These are phyloP conservation scores for Azemiops feae DNA, from an alignment of 2,113 vertebrate species.

Conservation along the genomic window DNA sequence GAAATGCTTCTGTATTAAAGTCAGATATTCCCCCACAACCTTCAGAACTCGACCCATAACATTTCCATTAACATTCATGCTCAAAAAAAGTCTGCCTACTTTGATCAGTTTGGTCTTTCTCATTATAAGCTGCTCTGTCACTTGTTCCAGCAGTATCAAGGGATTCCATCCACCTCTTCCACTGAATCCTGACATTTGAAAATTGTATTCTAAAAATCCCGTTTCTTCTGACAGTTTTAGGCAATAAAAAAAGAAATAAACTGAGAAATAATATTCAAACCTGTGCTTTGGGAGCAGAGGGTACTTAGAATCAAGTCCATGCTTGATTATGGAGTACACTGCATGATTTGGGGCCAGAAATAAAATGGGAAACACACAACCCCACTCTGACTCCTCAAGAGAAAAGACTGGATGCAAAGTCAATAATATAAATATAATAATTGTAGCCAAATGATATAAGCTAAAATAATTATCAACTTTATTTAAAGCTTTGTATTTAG, in stretches of 20 bases:
- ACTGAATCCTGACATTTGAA: background rate
- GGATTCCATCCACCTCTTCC: background rate
- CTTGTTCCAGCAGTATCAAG: background rate
- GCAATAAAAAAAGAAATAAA: background rate
- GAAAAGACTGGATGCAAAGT: background rate
- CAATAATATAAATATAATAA: background rate
- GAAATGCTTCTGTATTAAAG: background rate
- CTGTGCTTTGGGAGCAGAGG: background rate
- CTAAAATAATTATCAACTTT: background rate
- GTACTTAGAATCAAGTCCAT: background rate
- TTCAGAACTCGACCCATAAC: background rate
- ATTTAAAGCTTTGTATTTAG: conserved; percentile 20
- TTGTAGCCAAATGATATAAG: background rate
- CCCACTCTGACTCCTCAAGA: background rate
- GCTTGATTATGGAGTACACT: background rate
- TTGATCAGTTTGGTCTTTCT: background rate
- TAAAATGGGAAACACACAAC: background rate
- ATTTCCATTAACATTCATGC: background rate
- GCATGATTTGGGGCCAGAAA: background rate
- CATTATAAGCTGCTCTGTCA: background rate
- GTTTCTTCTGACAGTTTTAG: background rate
- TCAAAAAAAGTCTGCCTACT: background rate
- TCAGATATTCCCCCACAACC: background rate
- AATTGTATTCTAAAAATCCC: background rate
- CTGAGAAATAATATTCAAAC: background rate